Evolutionary conservation across 2,888 invertebrate genomes (phyloP).

Genomic region (Clepsis dumicolana): DNA sequence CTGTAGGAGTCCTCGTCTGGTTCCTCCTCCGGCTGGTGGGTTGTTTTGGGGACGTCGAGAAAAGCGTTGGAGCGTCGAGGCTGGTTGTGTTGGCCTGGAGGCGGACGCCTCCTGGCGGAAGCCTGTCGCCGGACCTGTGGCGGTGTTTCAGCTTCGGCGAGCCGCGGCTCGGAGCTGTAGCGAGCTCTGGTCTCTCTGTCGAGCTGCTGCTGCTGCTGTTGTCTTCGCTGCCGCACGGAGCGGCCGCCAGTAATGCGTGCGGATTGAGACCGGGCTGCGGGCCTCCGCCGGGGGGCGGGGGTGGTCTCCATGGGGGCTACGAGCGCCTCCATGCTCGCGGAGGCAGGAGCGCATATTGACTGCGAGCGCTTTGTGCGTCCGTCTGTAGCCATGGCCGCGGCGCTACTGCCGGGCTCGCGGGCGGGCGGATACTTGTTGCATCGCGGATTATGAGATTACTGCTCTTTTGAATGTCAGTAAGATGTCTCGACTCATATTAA

Average conservation of each 20-base stretch:
- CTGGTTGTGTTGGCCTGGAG: constrained; percentile 75
- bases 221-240: constrained; percentile 80
- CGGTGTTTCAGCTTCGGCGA: constrained; percentile 89
- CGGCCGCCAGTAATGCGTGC: constrained; percentile 90
- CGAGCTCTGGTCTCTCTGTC: constrained; percentile 85
- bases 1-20: constrained; percentile 96
- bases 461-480: constrained; percentile 70
- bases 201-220: constrained; percentile 78
- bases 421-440: constrained; percentile 76
- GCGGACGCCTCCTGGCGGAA: constrained; percentile 85
- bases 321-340: constrained; percentile 89
- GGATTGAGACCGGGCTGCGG: constrained; percentile 91
- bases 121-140: constrained; percentile 88
- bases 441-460: constrained; percentile 66
- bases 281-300: constrained; percentile 87
- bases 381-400: constrained; percentile 88
- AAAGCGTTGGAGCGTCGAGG: constrained; percentile 90
- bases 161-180: constrained; percentile 89
- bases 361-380: constrained; percentile 90
- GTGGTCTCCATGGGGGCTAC: constrained; percentile 84
- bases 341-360: constrained; percentile 90
- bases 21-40: constrained; percentile 81
- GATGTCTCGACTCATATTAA: constrained; percentile 17
- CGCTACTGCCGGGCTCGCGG: constrained; percentile 77
- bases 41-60: constrained; percentile 88